These are phyloP conservation scores for Crioceris asparagi DNA, from an alignment of 2,888 invertebrate genomes.

Conservation along the genomic window DNA sequence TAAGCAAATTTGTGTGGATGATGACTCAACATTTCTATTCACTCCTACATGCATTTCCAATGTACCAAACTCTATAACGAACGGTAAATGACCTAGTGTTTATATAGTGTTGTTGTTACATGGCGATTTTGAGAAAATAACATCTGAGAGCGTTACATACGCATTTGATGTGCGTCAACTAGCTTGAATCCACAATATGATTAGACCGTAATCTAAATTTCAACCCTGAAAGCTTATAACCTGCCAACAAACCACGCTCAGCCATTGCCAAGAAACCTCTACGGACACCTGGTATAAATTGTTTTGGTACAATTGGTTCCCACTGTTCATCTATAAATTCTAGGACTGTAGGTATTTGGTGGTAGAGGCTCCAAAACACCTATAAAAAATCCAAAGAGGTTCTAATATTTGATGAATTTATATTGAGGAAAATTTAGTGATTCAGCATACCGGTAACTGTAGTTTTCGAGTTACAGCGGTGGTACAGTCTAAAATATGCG, in stretches of 20 bases:
- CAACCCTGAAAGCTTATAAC: conserved; percentile 84
- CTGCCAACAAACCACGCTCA: conserved; percentile 67
- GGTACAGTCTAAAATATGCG: too few species aligned
- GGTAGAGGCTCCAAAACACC: conserved; percentile 81
- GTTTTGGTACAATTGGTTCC: conserved; percentile 93
- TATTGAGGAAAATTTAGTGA: not conserved
- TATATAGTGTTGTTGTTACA: too few species aligned
- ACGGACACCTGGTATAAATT: conserved; percentile 83
- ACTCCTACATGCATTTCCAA: too few species aligned
- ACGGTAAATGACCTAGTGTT: too few species aligned
- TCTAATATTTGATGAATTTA: not conserved
- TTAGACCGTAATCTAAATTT: conserved; percentile 72
- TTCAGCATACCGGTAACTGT: conserved; percentile 50
- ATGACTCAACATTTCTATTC: too few species aligned
- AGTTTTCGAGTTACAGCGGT: too few species aligned
- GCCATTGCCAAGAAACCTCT: conserved; percentile 75
- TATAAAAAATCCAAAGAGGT: not conserved
- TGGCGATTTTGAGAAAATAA: too few species aligned
- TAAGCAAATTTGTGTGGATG: too few species aligned
- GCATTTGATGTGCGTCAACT: too few species aligned
- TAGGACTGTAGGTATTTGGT: conserved; percentile 68
- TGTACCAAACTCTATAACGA: too few species aligned
- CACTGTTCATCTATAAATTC: conserved; percentile 84
- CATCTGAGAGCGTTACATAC: too few species aligned
- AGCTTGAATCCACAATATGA: conserved; percentile 96